Evolutionary conservation across 2,888 invertebrate species (phyloP).

Genomic region (Sinelater perroti): DNA sequence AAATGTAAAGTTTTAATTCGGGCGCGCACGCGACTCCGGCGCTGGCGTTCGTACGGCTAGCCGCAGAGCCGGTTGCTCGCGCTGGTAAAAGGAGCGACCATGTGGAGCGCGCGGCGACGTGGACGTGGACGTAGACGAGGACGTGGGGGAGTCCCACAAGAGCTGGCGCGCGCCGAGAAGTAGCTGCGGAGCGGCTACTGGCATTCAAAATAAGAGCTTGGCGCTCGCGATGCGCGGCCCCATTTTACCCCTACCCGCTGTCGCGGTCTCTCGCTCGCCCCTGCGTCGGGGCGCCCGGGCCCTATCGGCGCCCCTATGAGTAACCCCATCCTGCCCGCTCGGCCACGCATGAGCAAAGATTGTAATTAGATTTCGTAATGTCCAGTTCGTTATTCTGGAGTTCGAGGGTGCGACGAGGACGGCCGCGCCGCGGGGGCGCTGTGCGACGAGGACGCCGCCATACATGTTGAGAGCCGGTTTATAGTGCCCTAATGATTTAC

Average conservation of each 20-base stretch:
- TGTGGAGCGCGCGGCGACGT: conserved; percentile 26
- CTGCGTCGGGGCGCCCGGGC: conserved; percentile 48
- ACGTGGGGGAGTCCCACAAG: conserved; percentile 41
- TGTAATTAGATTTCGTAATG: conserved; percentile 65
- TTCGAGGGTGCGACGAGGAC: conserved; percentile 19
- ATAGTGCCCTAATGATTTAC: conserved; percentile 39
- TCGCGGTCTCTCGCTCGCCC: conserved; percentile 51
- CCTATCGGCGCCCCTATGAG: conserved; percentile 53
- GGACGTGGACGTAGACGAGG: conserved; percentile 26
- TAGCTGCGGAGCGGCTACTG: conserved; percentile 43
- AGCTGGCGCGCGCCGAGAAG: conserved; percentile 40
- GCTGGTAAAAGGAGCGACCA: too few relatives aligned
- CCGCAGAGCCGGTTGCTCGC: conserved; percentile 33
- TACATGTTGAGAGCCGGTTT: conserved; percentile 37
- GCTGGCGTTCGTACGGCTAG: conserved; percentile 26
- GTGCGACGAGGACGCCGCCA: too few relatives aligned
- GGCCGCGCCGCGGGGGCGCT: conserved; percentile 27
- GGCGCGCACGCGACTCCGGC: conserved; percentile 34
- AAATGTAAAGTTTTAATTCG: conserved; percentile 30
- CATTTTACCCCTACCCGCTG: conserved; percentile 58
- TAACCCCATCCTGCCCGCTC: conserved; percentile 54
- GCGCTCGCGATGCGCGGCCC: conserved; percentile 39
- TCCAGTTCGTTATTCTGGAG: conserved; percentile 60
- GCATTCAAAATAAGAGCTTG: conserved; percentile 44
- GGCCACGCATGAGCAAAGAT: conserved; percentile 63